Conservation (phyloP, 2,888 invertebrate genomes). For the Neoascia interrupta region DNA sequence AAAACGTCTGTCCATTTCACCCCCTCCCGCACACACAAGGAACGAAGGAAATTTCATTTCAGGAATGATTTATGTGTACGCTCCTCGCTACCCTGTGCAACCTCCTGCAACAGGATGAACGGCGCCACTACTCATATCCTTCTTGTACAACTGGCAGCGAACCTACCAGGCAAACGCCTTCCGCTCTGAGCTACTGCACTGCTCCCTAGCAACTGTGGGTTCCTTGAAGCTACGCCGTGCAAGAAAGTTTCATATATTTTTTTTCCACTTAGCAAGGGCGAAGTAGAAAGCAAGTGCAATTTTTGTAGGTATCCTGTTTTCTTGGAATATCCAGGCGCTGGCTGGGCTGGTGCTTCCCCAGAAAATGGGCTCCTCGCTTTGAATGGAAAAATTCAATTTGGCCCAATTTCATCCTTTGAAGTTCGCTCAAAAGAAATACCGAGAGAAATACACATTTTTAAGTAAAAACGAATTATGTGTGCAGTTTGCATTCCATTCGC, state of each 20-base stretch:
- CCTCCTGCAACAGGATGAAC: constrained; percentile 52
- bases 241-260: constrained; percentile 35
- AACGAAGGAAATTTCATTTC: constrained; percentile 55
- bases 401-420: constrained; percentile 10
- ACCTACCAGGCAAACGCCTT: constrained; percentile 21
- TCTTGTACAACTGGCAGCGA: background rate
- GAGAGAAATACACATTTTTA: constrained; percentile 42
- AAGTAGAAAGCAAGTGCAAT: background rate
- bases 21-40: too few relatives aligned
- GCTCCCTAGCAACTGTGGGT: background rate
- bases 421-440: background rate
- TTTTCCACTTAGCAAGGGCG: too few relatives aligned
- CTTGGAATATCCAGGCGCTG: constrained; percentile 15
- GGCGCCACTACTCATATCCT: constrained; percentile 47
- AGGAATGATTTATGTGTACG: constrained; percentile 52
- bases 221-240: constrained; percentile 9
- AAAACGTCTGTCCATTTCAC: constrained; percentile 33
- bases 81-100: too few relatives aligned
- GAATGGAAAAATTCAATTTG: constrained; percentile 51
- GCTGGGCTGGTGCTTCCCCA: too few relatives aligned
- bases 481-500: constrained; percentile 41
- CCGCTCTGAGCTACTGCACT: background rate
- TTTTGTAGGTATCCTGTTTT: constrained; percentile 31
- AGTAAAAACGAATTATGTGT: constrained; percentile 58
- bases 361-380: constrained; percentile 10